A percentile compares a stretch with the other conserved stretches of the same genome.
phyloP scores from a whole-genome alignment of 2,797 vertebrate species.

The Dryobates pubescens region DNA sequence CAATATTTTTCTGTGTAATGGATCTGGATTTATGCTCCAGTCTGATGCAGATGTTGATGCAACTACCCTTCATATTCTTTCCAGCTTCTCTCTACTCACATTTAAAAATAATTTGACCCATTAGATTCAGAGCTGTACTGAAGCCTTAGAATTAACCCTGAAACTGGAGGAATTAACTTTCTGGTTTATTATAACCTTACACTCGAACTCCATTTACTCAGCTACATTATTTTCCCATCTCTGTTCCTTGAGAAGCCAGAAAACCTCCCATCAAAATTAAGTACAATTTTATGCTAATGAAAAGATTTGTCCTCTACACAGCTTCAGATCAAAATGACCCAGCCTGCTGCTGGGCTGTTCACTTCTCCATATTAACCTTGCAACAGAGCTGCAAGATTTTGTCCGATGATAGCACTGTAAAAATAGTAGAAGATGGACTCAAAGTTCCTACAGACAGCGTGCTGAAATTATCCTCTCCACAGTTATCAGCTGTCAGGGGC shows the following conservation, averaged over 20 bases:
- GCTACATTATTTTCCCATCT: constrained; percentile 34
- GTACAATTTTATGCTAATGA: background rate
- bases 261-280: background rate
- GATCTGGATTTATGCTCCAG: background rate
- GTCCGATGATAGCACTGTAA: background rate
- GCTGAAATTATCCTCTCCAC: background rate
- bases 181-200: constrained; percentile 12
- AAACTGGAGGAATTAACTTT: constrained; percentile 18
- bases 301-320: background rate
- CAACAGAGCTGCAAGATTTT: background rate
- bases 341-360: background rate
- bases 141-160: constrained; percentile 25
- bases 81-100: background rate
- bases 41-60: background rate
- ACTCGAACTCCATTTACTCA: background rate
- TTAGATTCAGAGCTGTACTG: constrained; percentile 5
- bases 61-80: background rate
- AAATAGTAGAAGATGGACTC: background rate
- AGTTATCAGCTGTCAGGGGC: background rate
- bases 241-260: constrained; percentile 14
- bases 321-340: background rate
- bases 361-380: background rate
- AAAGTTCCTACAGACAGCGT: background rate
- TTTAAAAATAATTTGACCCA: constrained; percentile 28
- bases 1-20: background rate